phyloP scores from a whole-genome alignment of 2,888 invertebrate species.

The Amaurobius ferox region DNA sequence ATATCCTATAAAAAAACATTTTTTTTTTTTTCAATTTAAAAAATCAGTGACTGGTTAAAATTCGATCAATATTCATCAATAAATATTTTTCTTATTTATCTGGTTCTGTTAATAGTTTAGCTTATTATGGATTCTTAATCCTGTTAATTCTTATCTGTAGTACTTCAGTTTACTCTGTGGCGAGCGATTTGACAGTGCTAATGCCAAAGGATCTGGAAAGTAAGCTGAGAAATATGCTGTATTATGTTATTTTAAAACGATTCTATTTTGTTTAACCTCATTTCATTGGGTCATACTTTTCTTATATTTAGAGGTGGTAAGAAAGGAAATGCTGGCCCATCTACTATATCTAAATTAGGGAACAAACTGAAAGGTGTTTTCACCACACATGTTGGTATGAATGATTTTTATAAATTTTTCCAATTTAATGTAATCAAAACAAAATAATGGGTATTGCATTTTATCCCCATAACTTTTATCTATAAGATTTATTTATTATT shows the following conservation, averaged over 20 bases:
- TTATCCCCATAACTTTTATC: too few relatives aligned
- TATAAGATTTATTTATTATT: too few relatives aligned
- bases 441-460: too few relatives aligned
- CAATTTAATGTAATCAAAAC: too few relatives aligned
- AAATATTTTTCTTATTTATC: too few relatives aligned
- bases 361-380: conserved; percentile 83
- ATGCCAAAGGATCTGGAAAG: conserved; percentile 50
- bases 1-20: too few relatives aligned
- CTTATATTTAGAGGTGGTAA: conserved; percentile 62
- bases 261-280: not conserved
- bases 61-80: too few relatives aligned
- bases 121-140: too few relatives aligned
- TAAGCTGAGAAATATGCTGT: conserved; percentile 13
- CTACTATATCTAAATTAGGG: conserved; percentile 79
- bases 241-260: not conserved
- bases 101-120: too few relatives aligned
- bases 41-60: too few relatives aligned
- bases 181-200: conserved; percentile 29
- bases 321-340: conserved; percentile 76
- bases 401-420: too few relatives aligned
- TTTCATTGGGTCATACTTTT: not conserved
- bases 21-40: too few relatives aligned
- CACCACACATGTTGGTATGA: conserved; percentile 75
- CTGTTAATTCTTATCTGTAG: conserved; percentile 27
- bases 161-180: conserved; percentile 72